Evolutionary conservation across 2,113 vertebrate genomes (phyloP), one percentile per base, ranked within the genome.

Genomic region (Sminthopsis crassicaudata): DNA sequence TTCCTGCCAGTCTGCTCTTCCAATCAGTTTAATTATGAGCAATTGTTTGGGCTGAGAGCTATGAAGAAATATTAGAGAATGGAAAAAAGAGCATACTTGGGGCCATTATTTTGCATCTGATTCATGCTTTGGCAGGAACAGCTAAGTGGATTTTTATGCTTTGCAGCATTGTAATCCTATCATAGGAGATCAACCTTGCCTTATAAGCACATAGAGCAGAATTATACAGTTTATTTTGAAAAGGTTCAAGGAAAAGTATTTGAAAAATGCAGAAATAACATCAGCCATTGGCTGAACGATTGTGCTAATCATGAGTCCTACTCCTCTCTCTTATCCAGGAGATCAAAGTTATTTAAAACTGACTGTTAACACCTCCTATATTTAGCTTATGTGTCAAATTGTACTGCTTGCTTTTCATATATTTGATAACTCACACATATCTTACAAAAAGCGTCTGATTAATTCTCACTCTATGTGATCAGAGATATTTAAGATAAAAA

Each of bases 21-120:
- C 97, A 97, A 98, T 98, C 98, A 96, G 95, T 97, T 98, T 98
- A 99, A 99, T 99, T 98, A 98, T 98, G 98, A 99, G 97, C 97
- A 98, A 99, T 98, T 98, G 98, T 98, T 99, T 98, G 98, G 98
- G 98, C 98, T 98, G 96, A 50, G 95, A 50, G 95, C 98, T 98
- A 97, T 97, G 98, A 98, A 98, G 98, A 98, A 98, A 98, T 98
- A 98, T 99, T 99, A 99, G 98, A 98, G 98, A 98, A 99, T 99
- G 99, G 99, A 99, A 99, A 99, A 98, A 98, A 98, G 97, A 98
- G 93, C 97, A 98, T 97, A 97, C 96, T 98, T 98, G 96, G 97
- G 98, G 98, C 98, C 93, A 16, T 98, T 98, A 97, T 97, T 98
- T 98, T 98, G 97, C 96, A 98, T 98, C 98, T 99, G 99, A 99